Evolutionary conservation across 1,140 invertebrate genomes (phyloP), one percentile per base, ranked within the genome.

Genomic region (Drosophila miranda): DNA sequence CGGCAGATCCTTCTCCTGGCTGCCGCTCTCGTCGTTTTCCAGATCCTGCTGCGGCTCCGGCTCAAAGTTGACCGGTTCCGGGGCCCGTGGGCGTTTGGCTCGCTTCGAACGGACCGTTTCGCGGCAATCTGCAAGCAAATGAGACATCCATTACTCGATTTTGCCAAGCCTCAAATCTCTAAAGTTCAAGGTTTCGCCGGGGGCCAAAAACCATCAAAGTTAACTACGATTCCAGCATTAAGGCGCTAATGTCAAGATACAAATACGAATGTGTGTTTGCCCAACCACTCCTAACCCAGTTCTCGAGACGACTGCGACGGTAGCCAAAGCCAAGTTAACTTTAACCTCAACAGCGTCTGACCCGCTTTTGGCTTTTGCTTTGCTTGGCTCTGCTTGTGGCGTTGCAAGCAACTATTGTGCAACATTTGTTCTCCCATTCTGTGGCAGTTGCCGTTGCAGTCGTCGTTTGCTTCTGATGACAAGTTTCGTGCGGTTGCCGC

Each of bases 11-110:
- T 91, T 89, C 54, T 90, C 89, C 11, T 92, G 89, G 46, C 92
- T 91, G 19, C 84, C 74, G 41, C 92, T 94, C 77, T 95, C 95
- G 74, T 95, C 91, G 72, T 95, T 94, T 73, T 95, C 94, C 50
- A 94, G 92, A 43, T 94, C 93, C 78, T 95, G 94, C 53, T 94
- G 93, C 34, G 93, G 92, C 63, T 95, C 93, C 11, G 94, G 93
- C 38, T 93, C 93, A 54, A 93, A 92, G 72, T 93, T 92, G 19
- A 93, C 91, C 8, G 92, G 90, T 44, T 93, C 92, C 44, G 95
- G 93, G 2, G 95, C 94, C 6, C 95, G 93, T 42, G 94, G 93
- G 3, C 93, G 91, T 89, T 94, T 94, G 7, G 93, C 91, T 0
- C 93, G 75, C 60, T 91, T 91, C 0, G 89, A 86, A 11, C 90